These are phyloP conservation scores for Eristalinus sepulchralis DNA, from an alignment of 2,888 invertebrate species.

Conservation along the genomic window DNA sequence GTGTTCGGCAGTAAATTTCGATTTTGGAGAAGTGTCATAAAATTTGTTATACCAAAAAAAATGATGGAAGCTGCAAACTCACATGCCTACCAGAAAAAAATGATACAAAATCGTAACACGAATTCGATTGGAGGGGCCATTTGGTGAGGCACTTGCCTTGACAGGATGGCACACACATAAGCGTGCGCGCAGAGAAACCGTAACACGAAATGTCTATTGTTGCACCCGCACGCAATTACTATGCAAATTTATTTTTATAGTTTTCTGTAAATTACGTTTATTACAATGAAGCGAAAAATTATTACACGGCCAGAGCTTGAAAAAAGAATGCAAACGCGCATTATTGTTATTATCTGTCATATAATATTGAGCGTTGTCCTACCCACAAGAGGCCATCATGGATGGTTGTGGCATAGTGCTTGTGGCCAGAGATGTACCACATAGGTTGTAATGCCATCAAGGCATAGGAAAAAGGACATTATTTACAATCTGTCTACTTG, in stretches of 20 bases:
- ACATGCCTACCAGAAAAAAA: not conserved
- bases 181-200: not conserved
- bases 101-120: not conserved
- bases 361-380: constrained; percentile 8
- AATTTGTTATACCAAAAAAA: constrained; percentile 16
- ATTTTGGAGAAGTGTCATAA: constrained; percentile 29
- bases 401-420: not conserved
- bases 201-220: not conserved
- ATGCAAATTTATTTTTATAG: constrained; percentile 35
- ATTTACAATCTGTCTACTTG: constrained; percentile 22
- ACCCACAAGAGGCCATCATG: not conserved
- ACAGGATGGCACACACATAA: constrained; percentile 2
- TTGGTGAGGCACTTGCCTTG: not conserved
- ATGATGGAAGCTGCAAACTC: not conserved
- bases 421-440: constrained; percentile 12
- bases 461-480: constrained; percentile 15
- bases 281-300: constrained; percentile 11
- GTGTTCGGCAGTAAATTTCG: constrained; percentile 26
- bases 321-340: constrained; percentile 13
- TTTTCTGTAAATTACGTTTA: constrained; percentile 34
- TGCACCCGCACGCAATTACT: constrained; percentile 17
- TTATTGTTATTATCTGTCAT: constrained; percentile 36
- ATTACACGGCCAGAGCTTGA: not conserved
- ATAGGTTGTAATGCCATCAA: constrained; percentile 2
- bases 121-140: not conserved